These are phyloP conservation scores for Corticium candelabrum DNA, from an alignment of 37 sponge, comb jelly and placozoan species.

Conservation along the genomic window DNA sequence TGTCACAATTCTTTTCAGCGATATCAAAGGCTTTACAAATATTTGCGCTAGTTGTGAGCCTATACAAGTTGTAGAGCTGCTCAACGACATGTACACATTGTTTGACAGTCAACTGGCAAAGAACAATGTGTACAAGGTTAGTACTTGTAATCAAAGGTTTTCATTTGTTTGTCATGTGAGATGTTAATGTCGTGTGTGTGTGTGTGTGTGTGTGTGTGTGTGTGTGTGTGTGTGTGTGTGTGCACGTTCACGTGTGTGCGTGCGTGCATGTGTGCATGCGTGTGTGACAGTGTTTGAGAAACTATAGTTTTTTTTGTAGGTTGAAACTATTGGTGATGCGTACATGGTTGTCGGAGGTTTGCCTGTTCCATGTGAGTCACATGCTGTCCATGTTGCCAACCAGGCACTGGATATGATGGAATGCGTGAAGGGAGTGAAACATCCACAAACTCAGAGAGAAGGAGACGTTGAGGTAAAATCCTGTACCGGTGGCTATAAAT, in stretches of 20 bases:
- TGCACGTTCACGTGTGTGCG: not conserved
- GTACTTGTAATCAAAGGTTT: not conserved
- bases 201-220: slow-evolving; percentile 18
- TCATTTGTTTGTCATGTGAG: not conserved
- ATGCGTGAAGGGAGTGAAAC: not conserved
- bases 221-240: slow-evolving; percentile 21
- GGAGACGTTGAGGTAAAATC: slow-evolving; percentile 1
- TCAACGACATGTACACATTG: slow-evolving; percentile 55
- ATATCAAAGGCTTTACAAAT: slow-evolving; percentile 72
- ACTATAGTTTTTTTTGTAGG: not conserved
- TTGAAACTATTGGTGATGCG: slow-evolving; percentile 6
- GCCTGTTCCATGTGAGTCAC: not conserved
- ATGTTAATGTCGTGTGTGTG: not conserved
- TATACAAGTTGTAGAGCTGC: slow-evolving; percentile 56
- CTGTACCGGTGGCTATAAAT: too few relatives aligned
- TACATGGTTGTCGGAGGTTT: slow-evolving; percentile 2
- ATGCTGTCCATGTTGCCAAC: slow-evolving; percentile 1
- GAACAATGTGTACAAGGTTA: slow-evolving; percentile 69
- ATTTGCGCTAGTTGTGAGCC: slow-evolving; percentile 55
- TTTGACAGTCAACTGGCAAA: slow-evolving; percentile 49
- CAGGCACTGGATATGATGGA: slow-evolving; percentile 54
- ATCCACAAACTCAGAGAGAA: not conserved
- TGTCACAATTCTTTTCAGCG: slow-evolving; percentile 79
- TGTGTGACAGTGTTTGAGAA: not conserved
- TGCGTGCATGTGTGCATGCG: too few relatives aligned